Conservation (phyloP, 2,888 invertebrate genomes). For the Philhelius pedissequus region DNA sequence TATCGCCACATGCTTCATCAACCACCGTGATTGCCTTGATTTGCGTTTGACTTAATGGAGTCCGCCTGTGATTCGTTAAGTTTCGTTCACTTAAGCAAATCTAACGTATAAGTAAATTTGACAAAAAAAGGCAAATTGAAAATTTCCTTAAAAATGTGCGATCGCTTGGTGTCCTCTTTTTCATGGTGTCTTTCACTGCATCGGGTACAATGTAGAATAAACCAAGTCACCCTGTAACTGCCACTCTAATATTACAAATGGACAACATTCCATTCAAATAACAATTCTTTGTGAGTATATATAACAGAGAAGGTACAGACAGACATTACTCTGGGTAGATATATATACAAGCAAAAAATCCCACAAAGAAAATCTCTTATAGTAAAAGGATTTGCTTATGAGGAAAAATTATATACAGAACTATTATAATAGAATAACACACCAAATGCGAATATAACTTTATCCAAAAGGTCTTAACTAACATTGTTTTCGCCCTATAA, state of each 20-base stretch:
- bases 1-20: too few relatives aligned
- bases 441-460: conserved; percentile 33
- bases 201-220: too few relatives aligned
- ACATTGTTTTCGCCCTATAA: conserved; percentile 1
- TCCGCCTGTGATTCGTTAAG: too few relatives aligned
- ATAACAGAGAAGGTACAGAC: background rate
- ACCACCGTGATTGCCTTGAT: too few relatives aligned
- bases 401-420: conserved; percentile 37
- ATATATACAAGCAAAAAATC: too few relatives aligned
- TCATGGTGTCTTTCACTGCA: too few relatives aligned
- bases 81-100: too few relatives aligned
- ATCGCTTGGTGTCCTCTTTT: too few relatives aligned
- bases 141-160: too few relatives aligned
- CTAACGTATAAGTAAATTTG: too few relatives aligned
- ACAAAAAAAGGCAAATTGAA: too few relatives aligned
- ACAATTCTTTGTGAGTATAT: conserved; percentile 25
- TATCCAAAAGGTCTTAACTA: conserved; percentile 33
- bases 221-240: conserved; percentile 40
- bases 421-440: conserved; percentile 31
- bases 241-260: conserved; percentile 24
- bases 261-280: conserved; percentile 57
- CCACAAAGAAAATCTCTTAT: conserved; percentile 1
- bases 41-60: too few relatives aligned
- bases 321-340: background rate
- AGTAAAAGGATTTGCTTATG: conserved; percentile 25